Conservation (phyloP, 53 echinoderm and acorn worm genomes). For the Henricia sp. region DNA sequence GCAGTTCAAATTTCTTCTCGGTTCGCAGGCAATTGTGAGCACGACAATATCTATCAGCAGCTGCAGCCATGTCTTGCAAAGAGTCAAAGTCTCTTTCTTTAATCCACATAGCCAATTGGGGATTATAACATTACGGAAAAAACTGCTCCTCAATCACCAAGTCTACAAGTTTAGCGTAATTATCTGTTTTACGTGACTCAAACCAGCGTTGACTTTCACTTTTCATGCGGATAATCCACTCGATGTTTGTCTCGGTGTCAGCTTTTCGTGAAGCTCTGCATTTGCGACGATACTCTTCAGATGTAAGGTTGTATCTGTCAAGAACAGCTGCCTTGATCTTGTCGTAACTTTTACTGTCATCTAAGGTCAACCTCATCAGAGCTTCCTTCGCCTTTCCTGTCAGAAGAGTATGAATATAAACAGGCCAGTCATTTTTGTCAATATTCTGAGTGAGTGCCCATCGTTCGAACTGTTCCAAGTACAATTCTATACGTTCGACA, state of each 20-base stretch:
- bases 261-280: background rate
- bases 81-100: background rate
- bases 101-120: background rate
- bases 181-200: background rate
- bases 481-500: too few relatives aligned
- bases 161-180: background rate
- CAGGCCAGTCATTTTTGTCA: too few relatives aligned
- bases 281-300: background rate
- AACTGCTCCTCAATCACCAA: background rate
- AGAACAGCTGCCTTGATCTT: too few relatives aligned
- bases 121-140: background rate
- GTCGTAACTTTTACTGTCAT: too few relatives aligned
- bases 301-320: slow-evolving; percentile 1
- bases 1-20: background rate
- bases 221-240: background rate
- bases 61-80: background rate
- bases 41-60: background rate
- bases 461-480: background rate
- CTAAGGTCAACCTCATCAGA: background rate
- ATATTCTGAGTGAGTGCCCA: background rate
- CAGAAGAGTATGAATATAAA: too few relatives aligned
- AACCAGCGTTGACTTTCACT: background rate
- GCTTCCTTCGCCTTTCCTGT: background rate
- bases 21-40: background rate
- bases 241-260: background rate